Evolutionary conservation across 2,888 invertebrate species (phyloP).

Genomic region (Microctonus brassicae): DNA sequence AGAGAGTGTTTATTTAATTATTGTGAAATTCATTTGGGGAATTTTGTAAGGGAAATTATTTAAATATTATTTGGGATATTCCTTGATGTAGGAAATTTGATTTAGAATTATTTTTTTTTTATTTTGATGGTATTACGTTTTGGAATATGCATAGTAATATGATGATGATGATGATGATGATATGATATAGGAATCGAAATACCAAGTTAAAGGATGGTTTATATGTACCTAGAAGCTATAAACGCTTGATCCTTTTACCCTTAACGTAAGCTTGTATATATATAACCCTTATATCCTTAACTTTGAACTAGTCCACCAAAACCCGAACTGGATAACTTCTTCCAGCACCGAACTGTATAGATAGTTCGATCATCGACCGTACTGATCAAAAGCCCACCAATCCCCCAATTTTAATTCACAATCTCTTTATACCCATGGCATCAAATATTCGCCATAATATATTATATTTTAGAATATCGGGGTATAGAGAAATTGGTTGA

Average conservation of each 20-base stretch:
- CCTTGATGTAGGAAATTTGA: too few species aligned
- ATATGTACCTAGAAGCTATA: neutral
- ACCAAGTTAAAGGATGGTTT: neutral
- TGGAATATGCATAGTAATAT: too few species aligned
- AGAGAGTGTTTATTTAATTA: too few species aligned
- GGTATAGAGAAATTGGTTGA: too few species aligned
- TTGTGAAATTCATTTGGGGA: too few species aligned
- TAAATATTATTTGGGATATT: too few species aligned
- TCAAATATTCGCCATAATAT: neutral
- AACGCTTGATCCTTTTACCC: constrained; percentile 6
- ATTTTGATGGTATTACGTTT: too few species aligned
- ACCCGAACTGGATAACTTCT: constrained; percentile 15
- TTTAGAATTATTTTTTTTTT: too few species aligned
- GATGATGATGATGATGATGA: neutral
- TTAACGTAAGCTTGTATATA: neutral
- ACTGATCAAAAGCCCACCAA: neutral
- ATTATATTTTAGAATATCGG: neutral
- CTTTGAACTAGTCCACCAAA: constrained; percentile 1
- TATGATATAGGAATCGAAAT: neutral
- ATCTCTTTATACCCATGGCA: neutral
- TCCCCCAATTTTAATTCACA: constrained; percentile 1
- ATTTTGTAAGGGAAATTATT: too few species aligned
- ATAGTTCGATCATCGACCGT: neutral
- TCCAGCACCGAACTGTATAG: neutral
- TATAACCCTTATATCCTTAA: neutral